These are phyloP conservation scores for Halcyon badia DNA, from an alignment of 2,797 vertebrate species.

Conservation along the genomic window DNA sequence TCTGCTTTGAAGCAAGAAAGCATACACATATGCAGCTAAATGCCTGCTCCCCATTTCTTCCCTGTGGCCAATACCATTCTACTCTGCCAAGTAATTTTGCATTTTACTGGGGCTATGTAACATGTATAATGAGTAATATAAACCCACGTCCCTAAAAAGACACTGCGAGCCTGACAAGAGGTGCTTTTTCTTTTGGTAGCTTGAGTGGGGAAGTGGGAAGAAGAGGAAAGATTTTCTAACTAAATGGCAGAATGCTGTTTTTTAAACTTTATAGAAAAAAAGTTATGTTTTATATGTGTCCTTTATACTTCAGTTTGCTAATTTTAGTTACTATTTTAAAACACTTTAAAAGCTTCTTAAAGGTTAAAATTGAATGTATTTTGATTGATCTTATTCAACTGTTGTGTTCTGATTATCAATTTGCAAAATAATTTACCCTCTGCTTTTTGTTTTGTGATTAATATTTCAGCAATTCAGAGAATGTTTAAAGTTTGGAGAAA, in stretches of 20 bases:
- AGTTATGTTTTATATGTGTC: accelerated
- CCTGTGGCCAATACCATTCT: background rate
- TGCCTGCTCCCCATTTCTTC: background rate
- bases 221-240: background rate
- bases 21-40: background rate
- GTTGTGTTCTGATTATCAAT: background rate
- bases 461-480: background rate
- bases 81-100: background rate
- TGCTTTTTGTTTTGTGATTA: background rate
- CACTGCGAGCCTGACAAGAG: accelerated
- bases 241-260: background rate
- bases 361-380: background rate
- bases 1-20: background rate
- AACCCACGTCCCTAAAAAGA: background rate
- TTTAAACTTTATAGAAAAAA: background rate
- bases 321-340: background rate
- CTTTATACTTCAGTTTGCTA: background rate
- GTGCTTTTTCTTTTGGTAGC: background rate
- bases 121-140: background rate
- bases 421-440: background rate
- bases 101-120: background rate
- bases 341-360: background rate
- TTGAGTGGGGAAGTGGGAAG: background rate
- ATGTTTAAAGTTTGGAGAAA: background rate
- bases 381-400: background rate